Conservation (phyloP, 2,113 vertebrate genomes). For the Perca flavescens region DNA sequence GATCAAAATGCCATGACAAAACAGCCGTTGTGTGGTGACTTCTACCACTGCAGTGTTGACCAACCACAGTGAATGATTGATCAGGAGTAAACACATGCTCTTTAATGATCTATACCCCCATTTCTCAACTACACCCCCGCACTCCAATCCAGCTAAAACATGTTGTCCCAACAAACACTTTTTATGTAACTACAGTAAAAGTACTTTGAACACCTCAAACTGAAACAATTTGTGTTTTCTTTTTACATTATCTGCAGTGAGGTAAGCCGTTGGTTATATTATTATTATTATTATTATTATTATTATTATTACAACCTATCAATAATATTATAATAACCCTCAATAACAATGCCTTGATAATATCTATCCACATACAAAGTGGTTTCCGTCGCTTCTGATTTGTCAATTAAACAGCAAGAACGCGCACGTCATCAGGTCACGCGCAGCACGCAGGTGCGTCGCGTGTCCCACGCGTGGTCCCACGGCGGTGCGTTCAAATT, state of each 20-base stretch:
- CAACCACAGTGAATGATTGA: conserved; percentile 80
- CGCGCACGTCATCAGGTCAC: conserved; percentile 28
- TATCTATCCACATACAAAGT: background rate
- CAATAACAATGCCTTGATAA: background rate
- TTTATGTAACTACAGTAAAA: background rate
- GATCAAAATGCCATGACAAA: conserved; percentile 18
- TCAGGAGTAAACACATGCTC: conserved; percentile 70
- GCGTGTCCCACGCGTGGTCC: background rate
- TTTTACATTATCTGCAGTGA: background rate
- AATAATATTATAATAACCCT: no score
- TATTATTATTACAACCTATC: background rate
- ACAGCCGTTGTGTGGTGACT: conserved; percentile 19
- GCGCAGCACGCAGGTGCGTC: conserved; percentile 45
- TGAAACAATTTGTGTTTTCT: background rate
- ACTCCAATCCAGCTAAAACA: background rate
- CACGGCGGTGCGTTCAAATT: conserved; percentile 61
- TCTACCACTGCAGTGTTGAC: conserved; percentile 15
- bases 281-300: no score
- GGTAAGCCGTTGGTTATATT: no score
- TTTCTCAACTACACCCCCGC: background rate
- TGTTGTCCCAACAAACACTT: background rate
- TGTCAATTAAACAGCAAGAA: background rate
- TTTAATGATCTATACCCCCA: conserved; percentile 23
- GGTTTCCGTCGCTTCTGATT: background rate
- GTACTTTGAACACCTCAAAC: background rate